phyloP scores from a whole-genome alignment of 2,113 vertebrate genomes.

The Onychostoma macrolepis region DNA sequence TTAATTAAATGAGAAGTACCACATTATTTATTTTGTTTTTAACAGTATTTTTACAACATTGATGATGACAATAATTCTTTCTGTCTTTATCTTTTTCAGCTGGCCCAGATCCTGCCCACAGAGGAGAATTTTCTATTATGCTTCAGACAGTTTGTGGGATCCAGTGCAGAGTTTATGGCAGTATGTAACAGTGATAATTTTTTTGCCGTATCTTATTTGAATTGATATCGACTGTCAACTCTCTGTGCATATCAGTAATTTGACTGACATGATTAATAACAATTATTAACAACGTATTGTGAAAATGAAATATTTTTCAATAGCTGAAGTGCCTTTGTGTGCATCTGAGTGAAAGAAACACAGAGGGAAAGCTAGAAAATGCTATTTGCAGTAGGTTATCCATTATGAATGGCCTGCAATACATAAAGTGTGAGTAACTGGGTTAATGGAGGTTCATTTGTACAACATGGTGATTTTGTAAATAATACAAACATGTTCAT shows the following conservation, averaged over 20 bases:
- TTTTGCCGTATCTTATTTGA: background rate
- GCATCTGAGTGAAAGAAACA: background rate
- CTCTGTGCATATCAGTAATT: background rate
- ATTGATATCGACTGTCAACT: background rate
- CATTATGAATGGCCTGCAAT: constrained; percentile 74
- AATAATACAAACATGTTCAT: constrained; percentile 40
- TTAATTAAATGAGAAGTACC: too few species aligned
- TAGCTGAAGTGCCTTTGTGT: constrained; percentile 44
- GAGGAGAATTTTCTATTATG: constrained; percentile 97
- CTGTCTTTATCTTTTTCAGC: constrained; percentile 66
- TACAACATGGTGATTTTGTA: constrained; percentile 26
- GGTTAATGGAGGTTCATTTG: constrained; percentile 40
- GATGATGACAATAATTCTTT: background rate
- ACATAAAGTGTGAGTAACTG: constrained; percentile 58
- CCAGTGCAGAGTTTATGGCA: constrained; percentile 93
- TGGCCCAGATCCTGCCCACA: constrained; percentile 95
- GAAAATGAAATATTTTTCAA: background rate
- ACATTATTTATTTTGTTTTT: too few species aligned
- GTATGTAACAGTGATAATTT: constrained; percentile 70
- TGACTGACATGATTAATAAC: background rate
- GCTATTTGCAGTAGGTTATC: constrained; percentile 74
- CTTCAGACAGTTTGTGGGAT: constrained; percentile 93
- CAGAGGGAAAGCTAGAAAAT: constrained; percentile 7
- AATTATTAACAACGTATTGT: background rate
- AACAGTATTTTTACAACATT: background rate